Evolutionary conservation across 1,140 invertebrate genomes (phyloP).

Genomic region (Camponotus pennsylvanicus): DNA sequence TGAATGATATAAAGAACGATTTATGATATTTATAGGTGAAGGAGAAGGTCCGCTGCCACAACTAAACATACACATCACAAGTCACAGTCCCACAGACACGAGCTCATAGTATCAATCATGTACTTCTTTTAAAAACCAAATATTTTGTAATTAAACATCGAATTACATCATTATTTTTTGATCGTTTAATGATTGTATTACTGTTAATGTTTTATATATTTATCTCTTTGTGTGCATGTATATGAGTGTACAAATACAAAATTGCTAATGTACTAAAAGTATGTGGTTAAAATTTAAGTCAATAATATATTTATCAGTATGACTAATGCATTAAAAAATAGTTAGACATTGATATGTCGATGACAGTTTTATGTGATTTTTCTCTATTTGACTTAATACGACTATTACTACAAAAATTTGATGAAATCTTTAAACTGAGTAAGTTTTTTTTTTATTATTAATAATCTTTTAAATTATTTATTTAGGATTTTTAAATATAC

Average conservation of each 20-base stretch:
- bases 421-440: no score
- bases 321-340: constrained; percentile 4
- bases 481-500: no score
- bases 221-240: constrained; percentile 43
- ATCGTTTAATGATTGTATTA: constrained; percentile 24
- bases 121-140: constrained; percentile 5
- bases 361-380: not conserved
- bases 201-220: constrained; percentile 15
- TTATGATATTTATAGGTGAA: constrained; percentile 20
- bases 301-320: not conserved
- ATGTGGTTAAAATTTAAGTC: constrained; percentile 44
- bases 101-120: constrained; percentile 37
- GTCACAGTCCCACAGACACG: constrained; percentile 55
- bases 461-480: no score
- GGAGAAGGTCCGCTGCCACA: constrained; percentile 45
- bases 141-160: constrained; percentile 46
- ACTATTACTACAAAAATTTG: not conserved
- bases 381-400: not conserved
- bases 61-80: constrained; percentile 60
- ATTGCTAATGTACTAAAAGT: constrained; percentile 28
- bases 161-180: constrained; percentile 38
- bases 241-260: constrained; percentile 16
- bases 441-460: no score
- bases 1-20: constrained; percentile 14
- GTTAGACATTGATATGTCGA: constrained; percentile 13